Evolutionary conservation across 2,888 invertebrate species (phyloP), one percentile per base, ranked within the genome.

Genomic region (Escarpia spicata): DNA sequence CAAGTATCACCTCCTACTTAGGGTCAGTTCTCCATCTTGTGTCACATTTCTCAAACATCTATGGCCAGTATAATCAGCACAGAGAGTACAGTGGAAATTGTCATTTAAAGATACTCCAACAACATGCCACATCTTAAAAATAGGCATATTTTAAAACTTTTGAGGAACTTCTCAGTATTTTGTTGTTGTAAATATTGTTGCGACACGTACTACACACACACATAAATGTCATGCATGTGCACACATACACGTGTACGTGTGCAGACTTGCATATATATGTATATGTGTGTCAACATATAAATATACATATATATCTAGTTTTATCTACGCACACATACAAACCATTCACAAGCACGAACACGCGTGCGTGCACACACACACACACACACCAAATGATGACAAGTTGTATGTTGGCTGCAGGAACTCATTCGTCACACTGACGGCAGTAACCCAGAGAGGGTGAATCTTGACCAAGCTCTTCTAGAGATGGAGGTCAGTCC

Each of bases 1-100:
- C 94, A 99, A 99, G 96, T 99, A 99, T 97, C 99, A 99, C 96
- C 97, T 99, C 93, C 97, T 99, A 6, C 44, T 91, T 15, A 44
- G 37, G 91, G 91, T 43, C 44, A 44, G 43, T 43, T 91, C 8
- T 91, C 43, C 26, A 19, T 75, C 75, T 26, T 75, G 60, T 60
- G 19, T 19, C 19, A 60, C 60, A 12, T 60, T 3, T 19, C 12
- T 60, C 60, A 12, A 6, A 26, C 75, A 15, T 19, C 3, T 12
- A 60, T 2, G 75, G 6, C 75, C 26, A 75, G 26, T 75, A 3
- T 26, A 3, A n/a, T 75, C 19, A 26, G 6, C 19, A 26, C 26
- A 19, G 15, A 60, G 4, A 12, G 12, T 60, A 15, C 60, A 60
- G 0, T 75, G 75, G 19, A 26, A n/a, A 26, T 15, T 26, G 15